Base-by-base conservation (phyloP, 2,797 vertebrate species). In the Tamandua tetradactyla region DNA sequence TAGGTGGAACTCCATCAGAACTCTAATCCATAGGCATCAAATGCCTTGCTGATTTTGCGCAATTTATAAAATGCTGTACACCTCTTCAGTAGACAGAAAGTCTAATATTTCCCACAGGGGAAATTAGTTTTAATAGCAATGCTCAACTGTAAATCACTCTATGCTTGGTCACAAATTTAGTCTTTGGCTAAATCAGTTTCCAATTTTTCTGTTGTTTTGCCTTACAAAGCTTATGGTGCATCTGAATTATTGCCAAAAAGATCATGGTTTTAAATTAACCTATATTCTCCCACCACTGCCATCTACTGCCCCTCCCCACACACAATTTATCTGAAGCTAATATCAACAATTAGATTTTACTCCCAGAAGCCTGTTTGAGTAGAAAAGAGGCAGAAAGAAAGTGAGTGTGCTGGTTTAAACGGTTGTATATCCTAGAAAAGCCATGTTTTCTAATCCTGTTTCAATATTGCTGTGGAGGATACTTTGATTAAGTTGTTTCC, bases 61-160 rank as follows among this genome's bases (percentile, higher is more conserved):
- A 2, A 75, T 64, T 83, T 59, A 37, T n/a, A 72, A 79, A 35
- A 97, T 66, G 35, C 71, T 49, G 35, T 23, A 27, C 25, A 71
- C 61, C 35, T 80, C 61, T 88, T 76, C 44, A 32, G 47, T 42
- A 22, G 61, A 76, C 40, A 71, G 69, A 93, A 85, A 66, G 44
- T 17, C 79, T 30, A 76, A 55, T 47, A 57, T 75, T 92, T 47
- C 66, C 62, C 74, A n/a, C 72, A 42, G 47, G 69, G 81, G 80
- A 95, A 95, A 94, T 87, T 68, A 64, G 27, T 94, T 92, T 95
- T 91, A 91, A 89, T 61, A 62, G 64, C 22, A 66, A 25, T 25
- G 68, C n/a, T 62, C 74, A 82, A 81, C 49, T 87, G 22, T 71
- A 68, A 93, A 88, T 76, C 82, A 93, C 64, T 68, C 40, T 3